These are phyloP conservation scores for Willisornis vidua DNA, from an alignment of 2,113 vertebrate genomes.

Conservation along the genomic window DNA sequence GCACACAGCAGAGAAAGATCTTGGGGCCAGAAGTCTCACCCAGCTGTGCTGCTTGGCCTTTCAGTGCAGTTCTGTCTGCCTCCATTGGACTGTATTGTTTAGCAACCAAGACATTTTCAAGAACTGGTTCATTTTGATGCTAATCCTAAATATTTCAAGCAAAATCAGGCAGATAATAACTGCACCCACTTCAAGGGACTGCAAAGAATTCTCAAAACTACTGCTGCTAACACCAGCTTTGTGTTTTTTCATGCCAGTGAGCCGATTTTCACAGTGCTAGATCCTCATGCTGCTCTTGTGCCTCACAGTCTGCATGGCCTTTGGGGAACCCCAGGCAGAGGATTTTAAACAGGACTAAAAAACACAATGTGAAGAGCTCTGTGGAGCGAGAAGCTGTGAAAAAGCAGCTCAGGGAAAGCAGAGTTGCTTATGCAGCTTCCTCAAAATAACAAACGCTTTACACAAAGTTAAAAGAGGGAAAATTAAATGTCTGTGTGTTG, in stretches of 20 bases:
- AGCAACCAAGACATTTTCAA: not conserved
- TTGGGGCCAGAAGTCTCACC: not conserved
- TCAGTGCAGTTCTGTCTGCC: not conserved
- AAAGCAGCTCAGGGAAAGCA: not conserved
- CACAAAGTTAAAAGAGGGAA: slow-evolving; percentile 2
- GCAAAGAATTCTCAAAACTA: not conserved
- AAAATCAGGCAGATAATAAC: not conserved
- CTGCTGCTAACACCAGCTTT: slow-evolving; percentile 1
- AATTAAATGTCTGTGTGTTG: not conserved
- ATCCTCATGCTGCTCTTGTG: not conserved
- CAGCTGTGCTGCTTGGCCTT: not conserved
- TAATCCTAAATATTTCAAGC: not conserved
- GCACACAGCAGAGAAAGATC: not conserved
- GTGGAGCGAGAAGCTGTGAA: not conserved
- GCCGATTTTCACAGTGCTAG: not conserved
- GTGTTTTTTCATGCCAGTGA: not conserved
- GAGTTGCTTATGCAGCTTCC: not conserved
- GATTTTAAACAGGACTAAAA: not conserved
- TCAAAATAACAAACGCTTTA: not conserved
- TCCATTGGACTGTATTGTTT: not conserved
- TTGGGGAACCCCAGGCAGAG: not conserved
- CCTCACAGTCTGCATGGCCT: not conserved
- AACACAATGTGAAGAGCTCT: not conserved
- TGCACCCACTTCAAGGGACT: not conserved
- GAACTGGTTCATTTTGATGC: not conserved